Evolutionary conservation across 2,113 vertebrate species (phyloP).

Genomic region (Equus przewalskii): DNA sequence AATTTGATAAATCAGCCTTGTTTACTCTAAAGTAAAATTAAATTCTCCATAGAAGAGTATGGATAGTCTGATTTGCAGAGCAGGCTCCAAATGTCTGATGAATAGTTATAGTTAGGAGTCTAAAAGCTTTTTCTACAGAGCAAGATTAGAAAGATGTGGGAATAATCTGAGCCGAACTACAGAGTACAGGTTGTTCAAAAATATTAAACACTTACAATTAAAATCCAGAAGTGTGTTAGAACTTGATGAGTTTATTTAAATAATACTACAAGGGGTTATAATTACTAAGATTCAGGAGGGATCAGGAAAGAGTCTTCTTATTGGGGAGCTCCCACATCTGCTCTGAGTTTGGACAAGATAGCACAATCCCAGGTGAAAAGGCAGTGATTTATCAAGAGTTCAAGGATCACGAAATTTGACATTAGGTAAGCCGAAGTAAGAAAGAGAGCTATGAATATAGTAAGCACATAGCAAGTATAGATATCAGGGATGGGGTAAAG

Average conservation of each 20-base stretch:
- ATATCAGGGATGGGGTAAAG: background rate
- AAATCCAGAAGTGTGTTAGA: constrained; percentile 22
- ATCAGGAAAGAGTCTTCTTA: background rate
- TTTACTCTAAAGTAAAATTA: constrained; percentile 61
- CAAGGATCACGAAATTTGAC: background rate
- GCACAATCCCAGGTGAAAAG: background rate
- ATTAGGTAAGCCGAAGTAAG: background rate
- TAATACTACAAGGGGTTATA: background rate
- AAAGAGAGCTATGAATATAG: background rate
- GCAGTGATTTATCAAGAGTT: background rate
- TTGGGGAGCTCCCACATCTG: background rate
- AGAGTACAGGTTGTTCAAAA: background rate
- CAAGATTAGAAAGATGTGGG: constrained; percentile 37
- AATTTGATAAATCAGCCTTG: constrained; percentile 51
- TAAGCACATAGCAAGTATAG: background rate
- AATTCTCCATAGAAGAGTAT: constrained; percentile 52
- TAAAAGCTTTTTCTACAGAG: constrained; percentile 38
- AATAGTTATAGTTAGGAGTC: constrained; percentile 27
- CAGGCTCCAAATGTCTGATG: background rate
- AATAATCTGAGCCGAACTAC: background rate
- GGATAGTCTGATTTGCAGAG: constrained; percentile 41
- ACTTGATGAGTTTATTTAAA: constrained; percentile 17
- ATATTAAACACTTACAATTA: constrained; percentile 44
- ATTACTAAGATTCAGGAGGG: background rate
- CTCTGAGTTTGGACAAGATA: background rate